Conservation (phyloP, 2,888 invertebrate genomes). For the Ochropacha duplaris region DNA sequence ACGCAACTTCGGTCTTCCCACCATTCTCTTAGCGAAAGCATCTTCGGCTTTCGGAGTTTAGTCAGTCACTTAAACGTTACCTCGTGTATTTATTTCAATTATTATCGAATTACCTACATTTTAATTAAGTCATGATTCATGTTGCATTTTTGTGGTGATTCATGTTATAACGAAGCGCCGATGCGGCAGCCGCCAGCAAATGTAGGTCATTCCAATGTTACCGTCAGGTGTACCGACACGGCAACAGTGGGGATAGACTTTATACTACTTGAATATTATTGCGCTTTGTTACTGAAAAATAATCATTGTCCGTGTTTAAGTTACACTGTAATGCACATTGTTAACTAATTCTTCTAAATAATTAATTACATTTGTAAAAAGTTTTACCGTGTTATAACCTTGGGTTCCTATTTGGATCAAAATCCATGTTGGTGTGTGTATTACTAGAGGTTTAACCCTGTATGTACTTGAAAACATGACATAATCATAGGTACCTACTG, state of each 20-base stretch:
- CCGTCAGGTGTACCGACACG: conserved; percentile 17
- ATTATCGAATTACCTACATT: not conserved
- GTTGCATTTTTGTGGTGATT: conserved; percentile 14
- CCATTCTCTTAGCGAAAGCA: too few relatives aligned
- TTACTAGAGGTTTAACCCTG: not conserved
- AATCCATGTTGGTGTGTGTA: not conserved
- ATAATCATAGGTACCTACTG: too few relatives aligned
- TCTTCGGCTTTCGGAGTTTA: too few relatives aligned
- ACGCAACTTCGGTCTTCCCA: too few relatives aligned
- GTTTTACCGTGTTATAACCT: too few relatives aligned
- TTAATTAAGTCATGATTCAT: conserved; percentile 2
- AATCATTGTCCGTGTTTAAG: too few relatives aligned
- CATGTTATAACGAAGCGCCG: conserved; percentile 26
- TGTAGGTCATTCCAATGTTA: conserved; percentile 36
- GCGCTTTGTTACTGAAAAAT: too few relatives aligned
- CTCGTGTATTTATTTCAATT: too few relatives aligned
- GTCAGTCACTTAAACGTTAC: too few relatives aligned
- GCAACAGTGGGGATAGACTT: conserved; percentile 14
- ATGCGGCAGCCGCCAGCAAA: conserved; percentile 28
- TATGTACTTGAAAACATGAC: not conserved
- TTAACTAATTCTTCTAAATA: too few relatives aligned
- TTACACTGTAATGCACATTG: too few relatives aligned
- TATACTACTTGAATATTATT: conserved; percentile 5
- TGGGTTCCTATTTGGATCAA: not conserved
- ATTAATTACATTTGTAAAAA: too few relatives aligned